Evolutionary conservation across 2,888 invertebrate genomes (phyloP), one percentile per base, ranked within the genome.

Genomic region (Rhingia campestris): DNA sequence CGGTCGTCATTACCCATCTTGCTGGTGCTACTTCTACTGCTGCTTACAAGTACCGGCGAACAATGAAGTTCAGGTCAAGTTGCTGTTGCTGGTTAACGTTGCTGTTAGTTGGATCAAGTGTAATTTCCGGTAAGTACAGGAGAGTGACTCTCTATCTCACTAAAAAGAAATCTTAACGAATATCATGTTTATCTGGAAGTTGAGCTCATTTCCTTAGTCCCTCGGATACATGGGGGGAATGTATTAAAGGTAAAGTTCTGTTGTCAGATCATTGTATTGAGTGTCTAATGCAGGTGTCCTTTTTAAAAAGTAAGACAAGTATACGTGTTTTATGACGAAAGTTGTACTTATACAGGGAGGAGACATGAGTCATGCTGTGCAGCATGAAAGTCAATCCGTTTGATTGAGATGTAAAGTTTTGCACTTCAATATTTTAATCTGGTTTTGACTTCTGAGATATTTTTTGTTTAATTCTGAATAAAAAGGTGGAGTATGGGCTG

Each of bases 31-130:
- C n/a, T 51, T 43, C 59, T 76, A 56, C 58, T 81, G 67, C 47
- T 66, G 74, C 86, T 87, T 75, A 75, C 75, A 84, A 86, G 87
- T 86, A 84, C 51, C 81, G 82, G 82, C 86, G 77, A 87, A 87
- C 87, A 87, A 87, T 87, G 87, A 87, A 85, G 86, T 81, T 87
- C 86, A 87, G 86, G 81, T 74, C 82, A 86, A 87, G 86, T 77
- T 88, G 87, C 87, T 87, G 86, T 87, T 88, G 86, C 86, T 89
- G 89, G 88, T 87, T 89, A 86, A 88, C 87, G 87, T 86, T 89
- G 87, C 87, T 88, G 87, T 87, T 89, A 87, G 88, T 89, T 86
- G 88, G 88, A 86, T 87, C 88, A 86, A 88, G 87, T 87, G 86
- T 88, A 88, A 88, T 89, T 87, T 87, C 87, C 86, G 89, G 89